phyloP scores from a whole-genome alignment of 2,888 invertebrate species.

The Stratiomys singularior region DNA sequence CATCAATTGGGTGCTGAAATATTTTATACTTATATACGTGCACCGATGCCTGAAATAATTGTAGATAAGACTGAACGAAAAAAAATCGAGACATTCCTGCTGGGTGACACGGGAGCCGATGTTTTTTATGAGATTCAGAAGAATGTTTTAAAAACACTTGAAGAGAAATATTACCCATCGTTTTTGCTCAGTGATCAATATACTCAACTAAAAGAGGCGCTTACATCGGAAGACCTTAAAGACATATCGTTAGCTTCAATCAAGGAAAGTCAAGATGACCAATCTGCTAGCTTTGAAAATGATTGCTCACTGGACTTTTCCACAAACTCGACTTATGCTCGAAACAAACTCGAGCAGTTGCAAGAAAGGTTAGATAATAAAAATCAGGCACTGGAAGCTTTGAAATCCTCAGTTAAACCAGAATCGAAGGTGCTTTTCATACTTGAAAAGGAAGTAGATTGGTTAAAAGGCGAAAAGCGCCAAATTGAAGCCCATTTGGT shows the following conservation, averaged over 20 bases:
- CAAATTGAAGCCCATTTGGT: conserved; percentile 85
- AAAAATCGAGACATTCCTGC: conserved; percentile 86
- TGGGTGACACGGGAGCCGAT: conserved; percentile 88
- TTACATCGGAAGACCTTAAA: conserved; percentile 64
- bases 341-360: conserved; percentile 82
- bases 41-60: conserved; percentile 82
- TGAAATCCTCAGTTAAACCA: conserved; percentile 82
- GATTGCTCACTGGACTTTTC: conserved; percentile 71
- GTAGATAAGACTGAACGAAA: conserved; percentile 83
- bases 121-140: conserved; percentile 90
- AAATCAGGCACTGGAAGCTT: conserved; percentile 81
- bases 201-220: conserved; percentile 68
- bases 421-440: conserved; percentile 83
- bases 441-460: conserved; percentile 85
- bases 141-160: conserved; percentile 79
- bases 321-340: conserved; percentile 84
- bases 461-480: conserved; percentile 81
- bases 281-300: conserved; percentile 56
- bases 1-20: conserved; percentile 92
- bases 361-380: conserved; percentile 88
- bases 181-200: conserved; percentile 89
- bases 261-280: conserved; percentile 58
- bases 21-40: conserved; percentile 87
- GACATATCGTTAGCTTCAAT: conserved; percentile 61
- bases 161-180: conserved; percentile 89